These are phyloP conservation scores for Planiliza haematocheilus DNA, from an alignment of 2,113 vertebrate genomes.

Conservation along the genomic window DNA sequence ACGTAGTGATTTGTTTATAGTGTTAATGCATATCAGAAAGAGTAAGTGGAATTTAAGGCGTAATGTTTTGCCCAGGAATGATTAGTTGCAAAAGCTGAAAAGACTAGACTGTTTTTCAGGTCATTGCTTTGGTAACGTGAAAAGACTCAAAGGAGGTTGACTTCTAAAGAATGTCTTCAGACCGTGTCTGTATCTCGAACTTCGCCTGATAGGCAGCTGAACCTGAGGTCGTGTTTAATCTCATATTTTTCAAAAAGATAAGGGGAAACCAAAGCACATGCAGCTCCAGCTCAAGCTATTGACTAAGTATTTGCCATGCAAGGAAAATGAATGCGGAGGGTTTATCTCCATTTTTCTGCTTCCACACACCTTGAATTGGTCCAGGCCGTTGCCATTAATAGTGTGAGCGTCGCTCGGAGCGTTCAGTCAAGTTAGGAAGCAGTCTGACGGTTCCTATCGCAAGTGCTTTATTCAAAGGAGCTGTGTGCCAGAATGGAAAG, in stretches of 20 bases:
- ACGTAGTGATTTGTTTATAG: too few relatives aligned
- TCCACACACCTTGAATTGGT: constrained; percentile 49
- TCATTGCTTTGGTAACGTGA: constrained; percentile 34
- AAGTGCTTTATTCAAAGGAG: constrained; percentile 25
- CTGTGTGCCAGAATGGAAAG: constrained; percentile 42
- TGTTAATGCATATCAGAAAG: not conserved
- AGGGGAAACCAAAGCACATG: constrained; percentile 57
- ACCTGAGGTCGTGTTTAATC: constrained; percentile 49
- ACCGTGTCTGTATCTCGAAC: constrained; percentile 46
- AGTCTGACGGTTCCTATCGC: constrained; percentile 34
- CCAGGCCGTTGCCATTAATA: constrained; percentile 55
- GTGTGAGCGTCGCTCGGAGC: constrained; percentile 37
- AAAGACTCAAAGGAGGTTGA: constrained; percentile 41
- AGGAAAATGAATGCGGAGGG: constrained; percentile 57
- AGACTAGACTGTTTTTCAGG: constrained; percentile 32
- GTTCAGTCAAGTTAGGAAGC: constrained; percentile 59
- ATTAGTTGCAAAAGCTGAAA: constrained; percentile 24
- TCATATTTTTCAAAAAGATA: constrained; percentile 61
- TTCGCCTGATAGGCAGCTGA: constrained; percentile 39
- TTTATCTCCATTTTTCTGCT: constrained; percentile 66
- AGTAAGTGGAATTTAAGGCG: not conserved
- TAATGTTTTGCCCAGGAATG: constrained; percentile 29
- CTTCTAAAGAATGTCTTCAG: constrained; percentile 49
- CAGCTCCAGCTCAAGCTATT: constrained; percentile 29
- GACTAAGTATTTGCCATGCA: constrained; percentile 55